Percentiles rank a stretch among this genome's conserved stretches.
These are phyloP conservation scores for Paramormyrops hopkinsi DNA, from an alignment of 2,797 vertebrate species.

Conservation along the genomic window DNA sequence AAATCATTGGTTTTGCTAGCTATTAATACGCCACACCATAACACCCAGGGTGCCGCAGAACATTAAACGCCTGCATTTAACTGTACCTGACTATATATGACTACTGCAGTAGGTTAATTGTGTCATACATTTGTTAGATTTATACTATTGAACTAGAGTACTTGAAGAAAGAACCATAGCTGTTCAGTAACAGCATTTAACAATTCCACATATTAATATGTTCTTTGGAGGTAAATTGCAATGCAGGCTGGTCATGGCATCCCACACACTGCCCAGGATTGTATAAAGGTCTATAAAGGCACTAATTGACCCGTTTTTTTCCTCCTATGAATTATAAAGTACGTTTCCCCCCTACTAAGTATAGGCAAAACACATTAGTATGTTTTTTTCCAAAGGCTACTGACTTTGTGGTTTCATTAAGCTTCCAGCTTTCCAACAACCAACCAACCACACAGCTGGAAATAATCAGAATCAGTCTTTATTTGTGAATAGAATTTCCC, in stretches of 20 bases:
- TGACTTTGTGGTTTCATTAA: neutral
- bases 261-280: neutral
- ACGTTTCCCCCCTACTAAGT: neutral
- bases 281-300: neutral
- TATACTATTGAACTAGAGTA: neutral
- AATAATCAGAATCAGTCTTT: neutral
- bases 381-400: neutral
- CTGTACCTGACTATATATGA: neutral
- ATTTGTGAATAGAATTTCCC: neutral
- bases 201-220: neutral
- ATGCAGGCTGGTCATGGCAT: neutral
- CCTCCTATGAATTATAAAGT: neutral
- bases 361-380: neutral
- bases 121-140: neutral
- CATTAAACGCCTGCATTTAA: neutral
- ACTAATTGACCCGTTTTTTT: neutral
- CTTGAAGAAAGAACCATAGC: neutral
- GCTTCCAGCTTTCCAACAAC: neutral
- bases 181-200: neutral
- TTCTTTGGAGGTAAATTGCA: neutral
- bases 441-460: too few species aligned
- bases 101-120: neutral
- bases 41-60: neutral
- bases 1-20: neutral
- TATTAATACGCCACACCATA: neutral